Percentiles rank a stretch among this genome's conserved stretches.
Evolutionary conservation across 2,797 vertebrate genomes (phyloP).

Genomic region (Gymnoscopelus microlampas): DNA sequence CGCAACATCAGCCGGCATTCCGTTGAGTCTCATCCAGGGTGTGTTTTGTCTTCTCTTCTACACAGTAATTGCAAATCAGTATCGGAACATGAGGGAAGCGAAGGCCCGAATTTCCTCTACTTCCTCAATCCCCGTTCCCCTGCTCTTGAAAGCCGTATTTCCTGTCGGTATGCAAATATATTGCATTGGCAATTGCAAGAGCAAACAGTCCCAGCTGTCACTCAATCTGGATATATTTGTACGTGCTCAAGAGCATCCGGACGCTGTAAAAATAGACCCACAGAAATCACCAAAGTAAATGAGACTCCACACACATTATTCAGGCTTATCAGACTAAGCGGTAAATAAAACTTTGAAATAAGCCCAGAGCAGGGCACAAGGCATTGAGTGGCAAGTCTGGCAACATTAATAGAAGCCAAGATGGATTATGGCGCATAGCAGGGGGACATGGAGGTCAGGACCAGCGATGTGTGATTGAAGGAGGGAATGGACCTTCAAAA

Average conservation of each 20-base stretch:
- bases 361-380: not conserved
- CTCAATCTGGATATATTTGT: slow-evolving; percentile 39
- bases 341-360: slow-evolving; percentile 9
- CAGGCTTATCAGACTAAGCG: slow-evolving; percentile 20
- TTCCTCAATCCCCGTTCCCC: not conserved
- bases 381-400: not conserved
- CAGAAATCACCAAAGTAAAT: slow-evolving; percentile 29
- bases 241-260: slow-evolving; percentile 18
- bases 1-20: slow-evolving; percentile 5
- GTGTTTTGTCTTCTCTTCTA: slow-evolving; percentile 4
- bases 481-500: not conserved
- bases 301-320: slow-evolving; percentile 29
- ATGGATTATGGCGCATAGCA: too few relatives aligned
- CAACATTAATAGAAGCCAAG: not conserved
- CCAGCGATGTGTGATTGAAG: not conserved
- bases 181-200: not conserved
- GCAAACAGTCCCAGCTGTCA: slow-evolving; percentile 33
- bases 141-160: slow-evolving; percentile 18
- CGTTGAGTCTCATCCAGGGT: not conserved
- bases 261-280: slow-evolving; percentile 2
- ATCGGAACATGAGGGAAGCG: slow-evolving; percentile 24
- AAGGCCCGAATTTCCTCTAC: slow-evolving; percentile 1
- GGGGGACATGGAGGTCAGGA: not conserved
- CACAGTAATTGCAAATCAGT: slow-evolving; percentile 24
- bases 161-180: not conserved